Conservation (phyloP, 2,113 vertebrate species). For the Notarius lentiginosus region DNA sequence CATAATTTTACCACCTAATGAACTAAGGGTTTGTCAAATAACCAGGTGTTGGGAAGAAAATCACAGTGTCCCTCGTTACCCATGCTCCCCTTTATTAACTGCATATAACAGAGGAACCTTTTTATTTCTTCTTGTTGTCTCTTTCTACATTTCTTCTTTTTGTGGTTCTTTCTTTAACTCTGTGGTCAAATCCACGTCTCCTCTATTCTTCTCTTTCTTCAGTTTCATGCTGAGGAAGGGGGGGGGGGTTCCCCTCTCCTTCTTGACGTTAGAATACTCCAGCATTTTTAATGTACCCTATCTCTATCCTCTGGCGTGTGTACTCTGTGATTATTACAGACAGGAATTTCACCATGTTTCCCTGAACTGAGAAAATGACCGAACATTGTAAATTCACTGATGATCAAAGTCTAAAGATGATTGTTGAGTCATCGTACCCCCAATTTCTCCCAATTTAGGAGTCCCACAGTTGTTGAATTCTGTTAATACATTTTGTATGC, state of each 20-base stretch:
- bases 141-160: background rate
- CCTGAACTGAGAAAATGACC: background rate
- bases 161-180: background rate
- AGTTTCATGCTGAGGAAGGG: background rate
- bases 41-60: background rate
- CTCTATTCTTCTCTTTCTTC: background rate
- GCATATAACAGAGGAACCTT: background rate
- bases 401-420: background rate
- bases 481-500: background rate
- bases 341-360: background rate
- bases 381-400: background rate
- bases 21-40: background rate
- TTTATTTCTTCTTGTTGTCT: background rate
- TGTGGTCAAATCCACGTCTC: background rate
- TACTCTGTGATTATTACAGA: background rate
- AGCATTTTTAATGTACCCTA: too few relatives aligned
- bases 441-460: background rate
- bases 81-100: background rate
- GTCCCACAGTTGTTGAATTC: background rate
- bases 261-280: background rate
- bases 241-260: too few relatives aligned
- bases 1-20: background rate
- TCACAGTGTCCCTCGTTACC: background rate
- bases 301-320: background rate
- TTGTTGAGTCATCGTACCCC: background rate